Evolutionary conservation across 2,888 invertebrate species (phyloP), one percentile per base, ranked within the genome.

Genomic region (Drosophila lutescens): DNA sequence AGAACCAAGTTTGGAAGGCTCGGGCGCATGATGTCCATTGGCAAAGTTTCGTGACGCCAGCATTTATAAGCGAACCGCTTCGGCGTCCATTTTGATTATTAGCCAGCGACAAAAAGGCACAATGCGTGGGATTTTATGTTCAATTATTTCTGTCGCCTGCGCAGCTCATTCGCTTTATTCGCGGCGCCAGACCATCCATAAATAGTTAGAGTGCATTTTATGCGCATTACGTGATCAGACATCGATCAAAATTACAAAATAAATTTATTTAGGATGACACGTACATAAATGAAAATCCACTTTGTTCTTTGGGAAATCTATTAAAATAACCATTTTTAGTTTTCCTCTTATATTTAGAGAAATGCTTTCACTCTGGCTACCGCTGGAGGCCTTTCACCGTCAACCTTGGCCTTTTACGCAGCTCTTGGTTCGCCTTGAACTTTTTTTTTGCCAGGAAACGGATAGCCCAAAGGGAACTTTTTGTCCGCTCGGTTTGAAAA

Each of bases 1-100:
- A 26, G 26, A 26, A 1, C 5, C 5, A 15, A 60, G 43, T 43
- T 46, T 49, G 63, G 47, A 79, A 67, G 82, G 73, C 73, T 65
- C 62, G 53, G 68, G 66, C 88, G 73, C 72, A 86, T 85, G 81
- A 76, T 79, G 89, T 80, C 82, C 85, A 77, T 71, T 86, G 85
- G 77, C 76, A 78, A 86, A 86, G 87, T 86, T 86, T 81, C 70
- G 65, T 76, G 85, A 69, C 85, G 85, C 87, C 85, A 78, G 67
- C 85, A 74, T 81, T 88, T 84, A 80, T 81, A 86, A 86, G 47
- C 72, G 73, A 86, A 86, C 51, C 71, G 73, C 47, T 56, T 47
- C 69, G 70, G 77, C 75, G 84, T 88, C 76, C 85, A 86, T 87
- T 88, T 73, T 87, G 82, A 86, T 86, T 86, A 86, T 88, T 86